Conservation (phyloP, 2,113 vertebrate species). For the Prolemur simus region DNA sequence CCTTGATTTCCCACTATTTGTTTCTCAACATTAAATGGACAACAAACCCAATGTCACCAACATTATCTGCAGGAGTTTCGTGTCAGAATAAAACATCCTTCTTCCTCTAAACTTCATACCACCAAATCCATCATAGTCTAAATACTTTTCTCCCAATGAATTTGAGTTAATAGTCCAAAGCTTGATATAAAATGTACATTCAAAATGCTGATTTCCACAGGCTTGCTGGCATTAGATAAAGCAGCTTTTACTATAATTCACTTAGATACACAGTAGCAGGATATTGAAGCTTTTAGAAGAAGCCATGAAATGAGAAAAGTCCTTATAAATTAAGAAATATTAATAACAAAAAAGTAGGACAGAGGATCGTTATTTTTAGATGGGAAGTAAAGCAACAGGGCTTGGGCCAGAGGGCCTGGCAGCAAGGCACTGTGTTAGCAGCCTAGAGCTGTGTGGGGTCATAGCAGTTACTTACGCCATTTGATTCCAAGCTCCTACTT, state of each 20-base stretch:
- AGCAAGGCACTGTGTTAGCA: not conserved
- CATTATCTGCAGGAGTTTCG: not conserved
- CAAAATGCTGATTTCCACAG: not conserved
- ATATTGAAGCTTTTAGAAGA: not conserved
- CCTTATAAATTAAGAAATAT: slow-evolving; percentile 28
- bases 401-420: not conserved
- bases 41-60: not conserved
- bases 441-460: not conserved
- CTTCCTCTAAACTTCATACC: not conserved
- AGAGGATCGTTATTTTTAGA: not conserved
- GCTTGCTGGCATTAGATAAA: not conserved
- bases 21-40: not conserved
- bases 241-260: not conserved
- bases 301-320: not conserved
- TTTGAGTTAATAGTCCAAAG: not conserved
- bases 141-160: slow-evolving; percentile 2
- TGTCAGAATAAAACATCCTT: not conserved
- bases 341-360: slow-evolving; percentile 15
- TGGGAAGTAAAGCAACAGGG: not conserved
- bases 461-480: not conserved
- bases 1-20: not conserved
- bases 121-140: not conserved
- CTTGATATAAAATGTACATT: not conserved
- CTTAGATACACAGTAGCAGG: not conserved
- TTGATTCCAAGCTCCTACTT: not conserved